Percentiles rank a stretch among this genome's conserved stretches.
Evolutionary conservation across 2,888 invertebrate genomes (phyloP).

Genomic region (Lithophane semibrunnea): DNA sequence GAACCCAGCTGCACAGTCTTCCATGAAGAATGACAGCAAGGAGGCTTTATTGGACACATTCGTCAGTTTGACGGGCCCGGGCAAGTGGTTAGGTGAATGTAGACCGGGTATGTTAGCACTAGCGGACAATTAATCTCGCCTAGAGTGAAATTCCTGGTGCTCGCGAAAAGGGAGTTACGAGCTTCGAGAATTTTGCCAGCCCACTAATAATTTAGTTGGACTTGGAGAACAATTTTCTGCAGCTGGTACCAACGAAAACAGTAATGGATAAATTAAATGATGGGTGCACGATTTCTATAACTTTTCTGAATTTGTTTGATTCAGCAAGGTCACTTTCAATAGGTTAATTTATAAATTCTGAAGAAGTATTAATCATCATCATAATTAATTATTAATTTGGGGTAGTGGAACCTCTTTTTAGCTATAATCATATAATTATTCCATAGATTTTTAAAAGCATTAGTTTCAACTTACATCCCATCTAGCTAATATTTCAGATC

Average conservation of each 20-base stretch:
- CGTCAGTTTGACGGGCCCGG: conserved; percentile 56
- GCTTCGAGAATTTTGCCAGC: conserved; percentile 44
- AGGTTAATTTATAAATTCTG: no score
- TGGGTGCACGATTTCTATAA: background rate
- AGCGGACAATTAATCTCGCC: conserved; percentile 56
- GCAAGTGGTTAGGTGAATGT: conserved; percentile 50
- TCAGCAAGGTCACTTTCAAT: background rate
- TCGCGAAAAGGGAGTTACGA: conserved; percentile 44
- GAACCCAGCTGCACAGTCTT: conserved; percentile 32
- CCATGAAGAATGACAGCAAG: conserved; percentile 54
- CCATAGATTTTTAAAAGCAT: no score
- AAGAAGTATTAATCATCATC: no score
- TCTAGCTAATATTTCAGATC: background rate
- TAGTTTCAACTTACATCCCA: no score
- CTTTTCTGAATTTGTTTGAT: background rate
- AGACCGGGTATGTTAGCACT: conserved; percentile 44
- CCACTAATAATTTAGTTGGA: conserved; percentile 37
- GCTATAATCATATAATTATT: no score
- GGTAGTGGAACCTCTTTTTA: no score
- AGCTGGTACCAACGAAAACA: background rate
- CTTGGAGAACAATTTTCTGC: conserved; percentile 16
- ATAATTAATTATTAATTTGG: no score
- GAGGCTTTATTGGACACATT: conserved; percentile 60
- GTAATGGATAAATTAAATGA: conserved; percentile 4
- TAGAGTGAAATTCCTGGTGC: conserved; percentile 50